phyloP scores from a whole-genome alignment of 64 coral and sea anemone species.

The Montipora efflorescens region DNA sequence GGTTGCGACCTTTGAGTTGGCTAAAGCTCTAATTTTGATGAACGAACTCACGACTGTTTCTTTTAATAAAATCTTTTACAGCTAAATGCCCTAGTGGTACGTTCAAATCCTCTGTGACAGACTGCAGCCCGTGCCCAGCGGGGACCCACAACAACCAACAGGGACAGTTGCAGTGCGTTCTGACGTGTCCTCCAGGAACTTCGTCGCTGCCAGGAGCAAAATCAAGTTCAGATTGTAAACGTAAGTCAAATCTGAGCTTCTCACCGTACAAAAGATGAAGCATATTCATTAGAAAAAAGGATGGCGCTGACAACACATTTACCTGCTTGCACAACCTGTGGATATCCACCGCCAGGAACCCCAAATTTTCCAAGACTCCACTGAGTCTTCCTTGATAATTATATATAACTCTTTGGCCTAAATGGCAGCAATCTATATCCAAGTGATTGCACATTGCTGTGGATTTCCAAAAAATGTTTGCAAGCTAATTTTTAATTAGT shows the following conservation, averaged over 20 bases:
- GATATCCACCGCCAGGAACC: background rate
- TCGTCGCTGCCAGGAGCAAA: slow-evolving; percentile 53
- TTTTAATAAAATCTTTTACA: background rate
- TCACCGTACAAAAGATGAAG: too few species aligned
- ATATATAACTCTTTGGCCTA: too few species aligned
- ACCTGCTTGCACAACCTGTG: background rate
- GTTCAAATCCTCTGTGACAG: background rate
- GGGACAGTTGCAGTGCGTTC: slow-evolving; percentile 19
- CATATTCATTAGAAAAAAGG: too few species aligned
- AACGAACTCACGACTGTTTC: background rate
- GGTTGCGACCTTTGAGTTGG: background rate
- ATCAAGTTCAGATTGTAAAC: background rate
- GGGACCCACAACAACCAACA: slow-evolving; percentile 60
- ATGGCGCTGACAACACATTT: too few species aligned
- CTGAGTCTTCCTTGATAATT: too few species aligned
- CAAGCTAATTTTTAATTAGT: too few species aligned
- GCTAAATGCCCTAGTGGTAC: slow-evolving; percentile 61
- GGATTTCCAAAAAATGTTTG: too few species aligned
- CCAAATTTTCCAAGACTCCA: background rate
- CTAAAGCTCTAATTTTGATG: background rate
- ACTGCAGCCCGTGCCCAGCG: slow-evolving; percentile 36
- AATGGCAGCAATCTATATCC: too few species aligned
- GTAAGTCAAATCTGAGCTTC: background rate
- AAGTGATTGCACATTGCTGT: too few species aligned
- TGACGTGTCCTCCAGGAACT: slow-evolving; percentile 22